Evolutionary conservation across 2,888 invertebrate species (phyloP), one percentile per base, ranked within the genome.

Genomic region (Dasypogon diadema): DNA sequence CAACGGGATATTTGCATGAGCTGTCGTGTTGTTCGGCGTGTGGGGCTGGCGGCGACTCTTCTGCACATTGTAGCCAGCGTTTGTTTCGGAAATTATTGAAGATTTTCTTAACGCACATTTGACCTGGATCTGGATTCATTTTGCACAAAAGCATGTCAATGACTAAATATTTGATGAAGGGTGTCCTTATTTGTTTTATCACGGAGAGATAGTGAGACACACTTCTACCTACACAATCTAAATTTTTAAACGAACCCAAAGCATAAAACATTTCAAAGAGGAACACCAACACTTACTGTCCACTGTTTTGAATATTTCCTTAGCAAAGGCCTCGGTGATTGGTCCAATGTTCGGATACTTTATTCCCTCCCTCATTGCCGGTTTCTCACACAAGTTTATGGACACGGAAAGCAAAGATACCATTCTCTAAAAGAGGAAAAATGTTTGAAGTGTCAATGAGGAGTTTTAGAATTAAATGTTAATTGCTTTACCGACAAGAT

Each of bases 41-140:
- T n/a, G n/a, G n/a, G n/a, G n/a, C n/a, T n/a, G n/a, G n/a, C n/a
- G n/a, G n/a, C n/a, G n/a, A n/a, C n/a, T n/a, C n/a, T n/a, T n/a
- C n/a, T n/a, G n/a, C n/a, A n/a, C 83, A 84, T 42, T 82, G 81
- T 0, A 82, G 70, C 84, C 84, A 85, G 21, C 82, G 82, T 48
- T 81, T 81, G 14, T 80, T 82, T 1, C 81, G 79, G 46, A 85
- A 82, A n/a, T 83, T 82, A 21, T 81, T 79, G 3, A 80, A 78
- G 2, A 85, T 81, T 65, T 85, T 85, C 14, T 81, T 80, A 1
- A 83, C 83, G 0, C 80, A 78, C 76, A 85, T 82, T 0, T 77
- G 73, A 2, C 80, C 79, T 1, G 12, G 1, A 4, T 76, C 73
- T 0, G 77, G 72, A 70, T 79, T 77, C 8, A 80, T 16, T 18